Evolutionary conservation across 2,888 invertebrate species (phyloP), one percentile per base, ranked within the genome.

Genomic region (Acleris holmiana): DNA sequence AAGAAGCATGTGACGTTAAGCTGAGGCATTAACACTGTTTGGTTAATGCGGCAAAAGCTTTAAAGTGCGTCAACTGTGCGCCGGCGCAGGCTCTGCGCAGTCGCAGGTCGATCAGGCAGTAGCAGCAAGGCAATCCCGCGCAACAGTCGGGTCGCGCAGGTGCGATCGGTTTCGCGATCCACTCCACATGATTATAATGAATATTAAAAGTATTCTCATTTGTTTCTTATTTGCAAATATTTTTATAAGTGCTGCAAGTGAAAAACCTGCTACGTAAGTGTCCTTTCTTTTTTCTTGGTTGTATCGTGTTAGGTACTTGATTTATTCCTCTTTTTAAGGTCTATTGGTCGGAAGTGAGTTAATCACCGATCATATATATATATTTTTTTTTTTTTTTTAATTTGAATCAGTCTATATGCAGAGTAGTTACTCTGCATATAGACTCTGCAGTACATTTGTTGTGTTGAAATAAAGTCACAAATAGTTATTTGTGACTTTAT

Each of bases 111-210:
- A 47, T 63, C 76, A 75, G 81, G 82, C 86, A 91, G 90, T 90
- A 78, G 79, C 80, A 71, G 82, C 79, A 80, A 78, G 82, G 74
- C 83, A 73, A 82, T 82, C 83, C 79, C 82, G 85, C 85, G 82
- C 78, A 78, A 76, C 85, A 82, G 85, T 85, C 90, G 83, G 79
- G 69, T 80, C 75, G 79, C 78, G 75, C 69, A 74, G 67, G 75
- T 79, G 79, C 76, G 69, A 73, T 74, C 68, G 71, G 65, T 73
- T 60, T 69, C 76, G 75, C 76, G 76, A 75, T 76, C 77, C 84
- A 88, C 86, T 80, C 76, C 78, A 75, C 73, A 75, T 76, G 74
- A 8, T 76, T 74, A 77, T 86, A 73, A 91, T 91, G 89, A 79
- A 79, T 74, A 73, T 78, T 74, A 85, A 78, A 79, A 80, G 79